Evolutionary conservation across 1,140 invertebrate genomes (phyloP).

Genomic region (Bombus sibiricus): DNA sequence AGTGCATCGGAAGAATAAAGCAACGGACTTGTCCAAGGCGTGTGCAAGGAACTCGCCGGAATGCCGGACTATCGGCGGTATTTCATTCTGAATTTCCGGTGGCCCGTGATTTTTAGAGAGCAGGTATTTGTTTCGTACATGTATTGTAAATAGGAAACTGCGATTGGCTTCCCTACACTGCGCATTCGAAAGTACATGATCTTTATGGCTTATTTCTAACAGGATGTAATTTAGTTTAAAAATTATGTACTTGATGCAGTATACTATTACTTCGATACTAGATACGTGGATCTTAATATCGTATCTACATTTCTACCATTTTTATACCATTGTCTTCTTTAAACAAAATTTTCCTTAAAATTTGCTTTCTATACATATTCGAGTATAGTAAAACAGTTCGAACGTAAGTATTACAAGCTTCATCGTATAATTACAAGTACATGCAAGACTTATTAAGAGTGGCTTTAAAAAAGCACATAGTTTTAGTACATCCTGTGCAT

Average conservation of each 20-base stretch:
- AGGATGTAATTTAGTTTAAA: no score
- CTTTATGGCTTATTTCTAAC: no score
- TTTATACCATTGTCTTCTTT: no score
- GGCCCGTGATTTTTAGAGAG: background rate
- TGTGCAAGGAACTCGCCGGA: background rate
- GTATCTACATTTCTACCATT: no score
- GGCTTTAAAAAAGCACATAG: background rate
- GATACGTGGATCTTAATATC: no score
- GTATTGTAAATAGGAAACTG: no score
- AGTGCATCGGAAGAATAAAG: constrained; percentile 30
- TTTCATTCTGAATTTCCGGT: background rate
- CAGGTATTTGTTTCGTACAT: background rate
- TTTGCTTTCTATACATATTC: no score
- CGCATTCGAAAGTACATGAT: fast-evolving
- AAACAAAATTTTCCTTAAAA: no score
- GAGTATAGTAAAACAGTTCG: no score
- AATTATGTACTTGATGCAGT: no score
- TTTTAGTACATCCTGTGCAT: background rate
- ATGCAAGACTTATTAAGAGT: background rate
- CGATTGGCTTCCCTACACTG: background rate
- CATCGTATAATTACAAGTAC: no score
- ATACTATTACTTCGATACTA: fast-evolving
- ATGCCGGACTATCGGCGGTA: constrained; percentile 6
- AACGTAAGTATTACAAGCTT: no score
- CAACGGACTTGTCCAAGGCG: background rate